Evolutionary conservation across 1,140 invertebrate genomes (phyloP).

Genomic region (Drosophila grimshawi): DNA sequence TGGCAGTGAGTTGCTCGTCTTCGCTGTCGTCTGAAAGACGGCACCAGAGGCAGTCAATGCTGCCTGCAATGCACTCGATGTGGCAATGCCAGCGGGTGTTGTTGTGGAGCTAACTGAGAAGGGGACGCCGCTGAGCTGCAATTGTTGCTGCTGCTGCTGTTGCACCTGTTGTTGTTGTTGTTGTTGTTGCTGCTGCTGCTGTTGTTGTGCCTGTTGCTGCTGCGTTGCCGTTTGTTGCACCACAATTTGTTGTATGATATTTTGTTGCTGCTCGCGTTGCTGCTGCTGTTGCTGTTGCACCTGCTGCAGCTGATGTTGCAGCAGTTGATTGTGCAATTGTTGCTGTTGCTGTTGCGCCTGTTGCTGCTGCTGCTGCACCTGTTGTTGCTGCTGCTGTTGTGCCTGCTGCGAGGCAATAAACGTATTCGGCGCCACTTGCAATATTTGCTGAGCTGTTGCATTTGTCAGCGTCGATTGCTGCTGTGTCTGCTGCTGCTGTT

Average conservation of each 20-base stretch:
- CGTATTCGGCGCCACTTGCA: slow-evolving; percentile 84
- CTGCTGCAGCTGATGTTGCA: slow-evolving; percentile 44
- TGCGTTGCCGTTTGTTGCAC: slow-evolving; percentile 58
- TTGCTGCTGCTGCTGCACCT: slow-evolving; percentile 68
- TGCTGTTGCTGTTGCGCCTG: slow-evolving; percentile 81
- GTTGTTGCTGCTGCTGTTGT: slow-evolving; percentile 56
- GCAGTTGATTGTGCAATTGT: background rate
- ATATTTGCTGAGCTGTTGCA: slow-evolving; percentile 77
- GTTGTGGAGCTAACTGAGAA: slow-evolving; percentile 85
- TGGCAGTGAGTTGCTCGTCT: slow-evolving; percentile 54
- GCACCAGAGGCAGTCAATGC: slow-evolving; percentile 55
- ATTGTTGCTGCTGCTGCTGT: slow-evolving; percentile 46
- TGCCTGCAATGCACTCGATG: slow-evolving; percentile 70
- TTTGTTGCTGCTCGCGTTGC: slow-evolving; percentile 76
- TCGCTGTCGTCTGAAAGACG: slow-evolving; percentile 61
- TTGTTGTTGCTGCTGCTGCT: slow-evolving; percentile 47
- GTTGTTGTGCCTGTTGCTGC: slow-evolving; percentile 73
- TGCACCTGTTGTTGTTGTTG: slow-evolving; percentile 23
- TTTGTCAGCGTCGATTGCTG: slow-evolving; percentile 62
- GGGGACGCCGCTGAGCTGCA: slow-evolving; percentile 71
- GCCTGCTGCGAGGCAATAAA: slow-evolving; percentile 73
- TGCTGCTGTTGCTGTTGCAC: slow-evolving; percentile 71
- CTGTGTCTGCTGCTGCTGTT: slow-evolving; percentile 79
- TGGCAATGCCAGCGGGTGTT: slow-evolving; percentile 83
- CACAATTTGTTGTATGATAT: slow-evolving; percentile 78